Evolutionary conservation across 2,797 vertebrate genomes (phyloP), one percentile per base, ranked within the genome.

Genomic region (Falco biarmicus): DNA sequence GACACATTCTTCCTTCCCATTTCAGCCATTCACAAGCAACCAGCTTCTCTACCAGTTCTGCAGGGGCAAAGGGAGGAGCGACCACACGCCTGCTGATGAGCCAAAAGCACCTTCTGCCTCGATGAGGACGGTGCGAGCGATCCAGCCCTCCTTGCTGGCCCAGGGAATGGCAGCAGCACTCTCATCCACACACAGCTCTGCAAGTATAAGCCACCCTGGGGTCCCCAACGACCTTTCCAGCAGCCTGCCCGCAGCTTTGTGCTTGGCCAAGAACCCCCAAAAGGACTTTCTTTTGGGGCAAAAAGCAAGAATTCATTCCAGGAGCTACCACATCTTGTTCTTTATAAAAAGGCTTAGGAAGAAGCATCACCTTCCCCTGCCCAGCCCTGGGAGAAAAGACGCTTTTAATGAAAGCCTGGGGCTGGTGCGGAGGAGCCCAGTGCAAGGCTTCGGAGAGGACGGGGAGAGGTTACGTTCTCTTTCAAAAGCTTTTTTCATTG

Each of bases 401-500:
- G 69, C 59, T 87, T 84, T 65, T 50, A 80, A 73, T 15, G 39
- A 66, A 73, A 93, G 63, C 13, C 51, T 13, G 41, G 37, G 68
- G 51, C 80, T 63, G 56, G 39, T 5, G 13, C 5, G 12, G 84
- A 71, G 57, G 89, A 50, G 61, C 60, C 63, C 5, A 0, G 65
- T 3, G 14, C 26, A 1, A 59, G 85, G 84, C 75, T 64, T 15
- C 0, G 0, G 66, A 66, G 61, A 73, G 73, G 66, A 87, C 0
- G 5, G 31, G 16, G 77, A 82, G 83, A 83, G 60, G 82, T 61
- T 70, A 73, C 11, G 0, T 48, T 31, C 0, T 54, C 81, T 90
- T 93, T 93, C 93, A 91, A 95, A 97, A 84, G 92, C 85, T 83
- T 89, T 93, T 87, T 90, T 82, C 76, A 84, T 34, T 3, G 61